phyloP scores from a whole-genome alignment of 2,888 invertebrate genomes.

The Drosophila acutilabella region DNA sequence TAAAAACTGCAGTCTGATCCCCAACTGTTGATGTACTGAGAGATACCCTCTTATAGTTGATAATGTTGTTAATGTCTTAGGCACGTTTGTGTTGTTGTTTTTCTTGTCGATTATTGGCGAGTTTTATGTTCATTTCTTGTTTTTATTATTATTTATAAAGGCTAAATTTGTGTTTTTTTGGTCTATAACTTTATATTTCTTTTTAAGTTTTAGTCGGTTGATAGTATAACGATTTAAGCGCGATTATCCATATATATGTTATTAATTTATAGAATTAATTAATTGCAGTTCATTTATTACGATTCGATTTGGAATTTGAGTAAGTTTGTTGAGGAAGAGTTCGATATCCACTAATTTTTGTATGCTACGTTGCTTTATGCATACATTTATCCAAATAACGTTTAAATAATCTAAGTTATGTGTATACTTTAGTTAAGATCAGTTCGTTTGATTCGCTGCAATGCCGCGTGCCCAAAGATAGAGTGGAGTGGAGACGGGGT shows the following conservation, averaged over 20 bases:
- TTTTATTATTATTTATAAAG: slow-evolving; percentile 20
- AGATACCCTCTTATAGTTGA: neutral
- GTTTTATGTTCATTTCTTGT: slow-evolving; percentile 46
- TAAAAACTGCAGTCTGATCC: slow-evolving; percentile 46
- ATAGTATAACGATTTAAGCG: slow-evolving; percentile 21
- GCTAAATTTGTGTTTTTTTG: slow-evolving; percentile 41
- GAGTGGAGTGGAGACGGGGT: slow-evolving; percentile 40
- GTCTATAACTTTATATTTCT: neutral
- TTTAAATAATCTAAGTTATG: slow-evolving; percentile 44
- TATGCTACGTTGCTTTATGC: slow-evolving; percentile 11
- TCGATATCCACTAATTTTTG: slow-evolving; percentile 27
- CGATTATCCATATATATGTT: slow-evolving; percentile 5
- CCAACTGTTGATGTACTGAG: neutral
- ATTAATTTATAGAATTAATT: neutral
- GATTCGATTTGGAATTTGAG: slow-evolving; percentile 19
- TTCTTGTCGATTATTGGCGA: slow-evolving; percentile 36
- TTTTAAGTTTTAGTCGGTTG: slow-evolving; percentile 10
- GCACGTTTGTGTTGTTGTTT: slow-evolving; percentile 69
- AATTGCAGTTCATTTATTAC: too few relatives aligned
- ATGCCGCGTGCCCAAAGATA: slow-evolving; percentile 68
- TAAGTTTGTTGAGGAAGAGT: slow-evolving; percentile 6
- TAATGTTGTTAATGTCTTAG: slow-evolving; percentile 52
- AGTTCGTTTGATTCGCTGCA: slow-evolving; percentile 73
- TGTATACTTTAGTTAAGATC: slow-evolving; percentile 50
- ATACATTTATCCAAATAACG: slow-evolving; percentile 35